Percentiles rank a stretch among this genome's conserved stretches.
Conservation (phyloP, 2,888 invertebrate species). For the Mythimna vitellina region DNA sequence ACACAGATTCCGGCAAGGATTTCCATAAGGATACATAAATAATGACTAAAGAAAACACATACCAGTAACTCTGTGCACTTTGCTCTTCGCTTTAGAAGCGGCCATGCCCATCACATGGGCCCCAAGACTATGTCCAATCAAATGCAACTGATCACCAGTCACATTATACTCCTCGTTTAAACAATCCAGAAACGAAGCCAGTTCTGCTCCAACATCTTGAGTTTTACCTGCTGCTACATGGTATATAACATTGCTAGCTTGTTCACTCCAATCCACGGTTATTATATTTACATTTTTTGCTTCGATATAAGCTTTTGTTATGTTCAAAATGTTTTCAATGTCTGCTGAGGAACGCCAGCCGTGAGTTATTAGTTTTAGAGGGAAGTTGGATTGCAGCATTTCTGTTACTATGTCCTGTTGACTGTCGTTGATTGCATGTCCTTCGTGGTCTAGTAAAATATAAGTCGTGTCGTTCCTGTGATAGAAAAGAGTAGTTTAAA, state of each 20-base stretch:
- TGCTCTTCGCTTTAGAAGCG: neutral
- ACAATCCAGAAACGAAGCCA: constrained; percentile 3
- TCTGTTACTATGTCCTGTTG: neutral
- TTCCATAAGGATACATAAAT: no score
- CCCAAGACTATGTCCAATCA: constrained; percentile 29
- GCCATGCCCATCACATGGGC: constrained; percentile 22
- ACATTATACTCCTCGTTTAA: neutral
- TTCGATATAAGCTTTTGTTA: constrained; percentile 6
- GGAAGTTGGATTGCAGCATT: neutral
- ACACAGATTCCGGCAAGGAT: no score
- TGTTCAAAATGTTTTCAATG: neutral
- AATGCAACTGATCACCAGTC: constrained; percentile 13
- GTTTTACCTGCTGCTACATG: fast-evolving
- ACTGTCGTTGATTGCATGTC: neutral
- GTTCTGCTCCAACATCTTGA: fast-evolving
- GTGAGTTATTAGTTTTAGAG: constrained; percentile 20
- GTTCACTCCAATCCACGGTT: constrained; percentile 6
- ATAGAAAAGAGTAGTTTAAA: neutral
- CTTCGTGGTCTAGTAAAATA: constrained; percentile 11
- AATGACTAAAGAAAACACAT: neutral
- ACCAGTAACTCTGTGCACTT: constrained; percentile 23
- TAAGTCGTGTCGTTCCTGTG: neutral
- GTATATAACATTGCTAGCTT: neutral
- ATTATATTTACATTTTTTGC: constrained; percentile 5
- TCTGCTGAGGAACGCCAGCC: constrained; percentile 23